These are phyloP conservation scores for Synergus laeviventris DNA, from an alignment of 2,888 invertebrate species.

Conservation along the genomic window DNA sequence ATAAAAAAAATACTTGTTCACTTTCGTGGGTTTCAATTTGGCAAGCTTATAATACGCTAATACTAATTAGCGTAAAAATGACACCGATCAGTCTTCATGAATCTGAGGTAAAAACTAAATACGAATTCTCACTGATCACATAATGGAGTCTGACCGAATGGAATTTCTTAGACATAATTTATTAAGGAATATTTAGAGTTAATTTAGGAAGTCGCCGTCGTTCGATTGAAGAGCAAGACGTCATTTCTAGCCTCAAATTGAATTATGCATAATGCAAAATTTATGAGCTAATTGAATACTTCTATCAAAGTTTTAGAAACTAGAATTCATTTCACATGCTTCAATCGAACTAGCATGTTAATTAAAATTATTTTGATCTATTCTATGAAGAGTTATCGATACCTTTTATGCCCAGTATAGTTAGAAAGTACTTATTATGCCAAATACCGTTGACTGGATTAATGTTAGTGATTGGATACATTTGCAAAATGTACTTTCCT, in stretches of 20 bases:
- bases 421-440: not conserved
- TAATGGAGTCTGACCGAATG: not conserved
- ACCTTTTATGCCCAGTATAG: not conserved
- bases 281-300: not conserved
- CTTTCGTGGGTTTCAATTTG: not conserved
- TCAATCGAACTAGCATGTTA: not conserved
- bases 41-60: slow-evolving; percentile 9
- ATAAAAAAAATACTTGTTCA: not conserved
- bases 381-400: slow-evolving; percentile 1
- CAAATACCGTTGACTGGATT: not conserved
- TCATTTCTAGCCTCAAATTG: slow-evolving; percentile 1
- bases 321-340: not conserved
- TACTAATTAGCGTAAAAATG: not conserved
- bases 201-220: not conserved
- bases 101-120: not conserved
- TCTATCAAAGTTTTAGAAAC: not conserved
- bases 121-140: not conserved
- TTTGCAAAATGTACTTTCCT: slow-evolving; percentile 74
- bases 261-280: not conserved
- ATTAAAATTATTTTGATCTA: not conserved
- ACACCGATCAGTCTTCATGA: not conserved
- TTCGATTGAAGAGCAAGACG: not conserved
- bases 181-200: too few relatives aligned
- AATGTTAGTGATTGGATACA: slow-evolving; percentile 59
- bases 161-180: slow-evolving; percentile 7